Base-by-base conservation (phyloP, 2,113 vertebrate genomes). In the Megaleporinus macrocephalus region DNA sequence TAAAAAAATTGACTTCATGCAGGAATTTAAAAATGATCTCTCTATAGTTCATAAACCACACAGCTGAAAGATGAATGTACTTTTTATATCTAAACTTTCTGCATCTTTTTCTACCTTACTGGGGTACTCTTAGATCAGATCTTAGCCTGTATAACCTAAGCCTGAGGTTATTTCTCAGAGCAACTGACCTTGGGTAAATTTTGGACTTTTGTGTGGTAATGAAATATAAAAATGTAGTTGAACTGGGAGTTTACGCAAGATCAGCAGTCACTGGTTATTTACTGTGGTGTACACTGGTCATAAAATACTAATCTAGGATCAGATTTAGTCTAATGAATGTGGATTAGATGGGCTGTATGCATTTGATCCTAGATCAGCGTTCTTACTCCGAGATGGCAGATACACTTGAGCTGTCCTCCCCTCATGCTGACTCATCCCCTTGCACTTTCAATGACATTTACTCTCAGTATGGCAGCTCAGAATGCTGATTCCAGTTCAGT, bases 361-460 rank as follows among this genome's bases (percentile, higher is more conserved):
- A 57, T n/a, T 22, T 44, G 53, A n/a, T 57, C 20, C 18, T 57
- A 57, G 53, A 57, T 57, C 53, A 57, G 53, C 53, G 7, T 22
- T 26, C 24, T 61, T 24, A 26, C 0, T 26, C 24, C 1, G 57
- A 13, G n/a, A 61, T 26, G 57, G 7, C 57, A 16, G 20, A 22
- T 55, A 26, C n/a, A 3, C n/a, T 61, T 13, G 57, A 26, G 24
- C 24, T 11, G 57, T 61, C 57, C 57, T 61, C n/a, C 24, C 53
- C 57, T 61, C 24, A 20, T 53, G 53, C 47, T 73, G 71, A 73
- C 24, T 73, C 71, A 73, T 26, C 71, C 49, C 18, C 14, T 6
- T 53, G 24, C 24, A 29, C 71, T 73, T 30, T 53, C 5, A 26
- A 61, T 61, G 44, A 29, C 20, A 26, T 51, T 51, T 73, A 27